Conservation (phyloP, 2,113 vertebrate species). For the Sturnus vulgaris region DNA sequence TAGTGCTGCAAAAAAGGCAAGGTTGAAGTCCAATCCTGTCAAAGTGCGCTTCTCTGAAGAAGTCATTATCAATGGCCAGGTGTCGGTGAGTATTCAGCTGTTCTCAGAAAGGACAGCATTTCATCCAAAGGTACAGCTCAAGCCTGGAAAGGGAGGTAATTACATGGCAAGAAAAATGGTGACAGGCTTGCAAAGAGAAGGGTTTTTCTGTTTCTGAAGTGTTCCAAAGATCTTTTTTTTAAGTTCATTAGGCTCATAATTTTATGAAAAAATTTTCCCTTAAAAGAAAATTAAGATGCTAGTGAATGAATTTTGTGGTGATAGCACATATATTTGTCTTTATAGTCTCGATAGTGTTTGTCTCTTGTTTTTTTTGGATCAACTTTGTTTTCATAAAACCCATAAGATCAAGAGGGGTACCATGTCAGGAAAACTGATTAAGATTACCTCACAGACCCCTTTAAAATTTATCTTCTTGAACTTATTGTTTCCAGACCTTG, state of each 20-base stretch:
- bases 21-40: conserved; percentile 98
- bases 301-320: not conserved
- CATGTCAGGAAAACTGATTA: not conserved
- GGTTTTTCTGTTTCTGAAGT: not conserved
- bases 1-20: conserved; percentile 98
- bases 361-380: not conserved
- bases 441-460: not conserved
- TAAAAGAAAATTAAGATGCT: not conserved
- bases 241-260: not conserved
- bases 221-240: not conserved
- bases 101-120: not conserved
- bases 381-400: not conserved
- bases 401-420: not conserved
- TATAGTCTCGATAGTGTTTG: not conserved
- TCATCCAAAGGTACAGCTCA: not conserved
- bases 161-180: not conserved
- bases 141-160: not conserved
- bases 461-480: not conserved
- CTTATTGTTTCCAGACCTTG: not conserved
- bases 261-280: not conserved
- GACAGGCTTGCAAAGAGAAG: not conserved
- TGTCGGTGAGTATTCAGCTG: conserved; percentile 84
- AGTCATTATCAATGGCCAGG: conserved; percentile 97
- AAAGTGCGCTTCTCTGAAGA: conserved; percentile 98
- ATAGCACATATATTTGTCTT: not conserved